These are phyloP conservation scores for Thera britannica DNA, from an alignment of 2,888 invertebrate species.

Conservation along the genomic window DNA sequence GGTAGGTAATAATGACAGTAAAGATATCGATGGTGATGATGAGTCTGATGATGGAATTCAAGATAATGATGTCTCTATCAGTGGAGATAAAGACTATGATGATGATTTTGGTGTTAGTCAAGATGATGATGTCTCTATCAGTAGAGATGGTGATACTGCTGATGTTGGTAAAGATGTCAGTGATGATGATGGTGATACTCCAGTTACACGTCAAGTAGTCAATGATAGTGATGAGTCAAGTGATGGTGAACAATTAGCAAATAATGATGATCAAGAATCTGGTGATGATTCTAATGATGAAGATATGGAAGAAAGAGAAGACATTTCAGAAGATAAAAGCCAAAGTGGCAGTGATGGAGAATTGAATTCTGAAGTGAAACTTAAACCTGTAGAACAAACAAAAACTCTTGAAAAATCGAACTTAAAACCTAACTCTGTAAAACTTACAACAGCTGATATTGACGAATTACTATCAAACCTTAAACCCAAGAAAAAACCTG, in stretches of 20 bases:
- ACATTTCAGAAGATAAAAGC: conserved; percentile 26
- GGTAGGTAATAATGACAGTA: conserved; percentile 37
- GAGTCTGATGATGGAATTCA: background rate
- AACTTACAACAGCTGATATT: conserved; percentile 16
- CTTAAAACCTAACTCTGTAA: conserved; percentile 3
- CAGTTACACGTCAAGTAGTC: conserved; percentile 20
- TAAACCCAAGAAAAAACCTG: conserved; percentile 38
- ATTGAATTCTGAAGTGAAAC: conserved; percentile 26
- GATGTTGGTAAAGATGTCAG: conserved; percentile 12
- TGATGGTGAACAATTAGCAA: conserved; percentile 29
- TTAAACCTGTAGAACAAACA: conserved; percentile 19
- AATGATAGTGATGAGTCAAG: conserved; percentile 29
- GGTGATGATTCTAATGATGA: conserved; percentile 28
- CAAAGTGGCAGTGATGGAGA: conserved; percentile 32
- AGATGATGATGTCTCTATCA: conserved; percentile 19
- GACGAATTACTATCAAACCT: conserved; percentile 21
- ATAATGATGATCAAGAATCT: conserved; percentile 30
- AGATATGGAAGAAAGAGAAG: conserved; percentile 27
- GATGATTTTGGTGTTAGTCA: conserved; percentile 10
- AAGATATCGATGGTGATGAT: conserved; percentile 17
- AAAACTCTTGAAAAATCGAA: conserved; percentile 22
- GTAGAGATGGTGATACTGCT: conserved; percentile 15
- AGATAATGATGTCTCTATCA: conserved; percentile 18
- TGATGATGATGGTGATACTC: conserved; percentile 26
- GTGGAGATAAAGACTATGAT: conserved; percentile 3